A percentile compares a stretch with the other conserved stretches of the same genome.
phyloP scores from a whole-genome alignment of 2,113 vertebrate genomes.

The Colius striatus region DNA sequence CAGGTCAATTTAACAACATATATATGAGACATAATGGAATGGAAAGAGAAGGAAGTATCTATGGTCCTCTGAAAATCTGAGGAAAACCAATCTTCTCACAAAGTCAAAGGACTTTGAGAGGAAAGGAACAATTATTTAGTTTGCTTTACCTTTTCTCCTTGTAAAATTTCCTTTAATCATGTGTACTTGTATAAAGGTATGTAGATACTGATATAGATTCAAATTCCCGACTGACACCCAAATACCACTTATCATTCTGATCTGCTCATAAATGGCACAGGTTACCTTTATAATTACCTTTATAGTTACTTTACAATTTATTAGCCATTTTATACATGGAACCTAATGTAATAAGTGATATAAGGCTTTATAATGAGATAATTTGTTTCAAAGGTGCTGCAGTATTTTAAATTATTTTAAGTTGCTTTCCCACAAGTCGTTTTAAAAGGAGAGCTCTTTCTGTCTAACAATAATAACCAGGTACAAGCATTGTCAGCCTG shows the following conservation, averaged over 20 bases:
- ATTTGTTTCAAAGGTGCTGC: neutral
- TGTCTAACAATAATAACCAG: neutral
- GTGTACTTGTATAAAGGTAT: neutral
- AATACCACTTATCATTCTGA: neutral
- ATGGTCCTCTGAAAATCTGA: neutral
- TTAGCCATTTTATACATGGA: neutral
- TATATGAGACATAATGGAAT: neutral
- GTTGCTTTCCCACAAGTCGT: neutral
- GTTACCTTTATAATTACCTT: neutral
- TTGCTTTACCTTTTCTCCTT: neutral
- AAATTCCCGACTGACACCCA: neutral
- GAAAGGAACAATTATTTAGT: neutral
- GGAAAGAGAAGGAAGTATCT: neutral
- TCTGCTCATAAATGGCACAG: neutral
- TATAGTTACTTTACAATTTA: neutral
- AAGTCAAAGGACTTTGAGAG: neutral
- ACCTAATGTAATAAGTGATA: neutral
- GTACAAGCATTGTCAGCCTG: neutral
- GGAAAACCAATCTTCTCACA: neutral
- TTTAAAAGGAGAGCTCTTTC: neutral
- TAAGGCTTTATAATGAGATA: neutral
- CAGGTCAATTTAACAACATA: fast-evolving
- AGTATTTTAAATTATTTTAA: slow-evolving; percentile 10
- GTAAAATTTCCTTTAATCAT: neutral
- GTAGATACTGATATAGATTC: neutral